A percentile compares a stretch with the other conserved stretches of the same genome.
Evolutionary conservation across 2,113 vertebrate genomes (phyloP).

Genomic region (Petroica traversi): DNA sequence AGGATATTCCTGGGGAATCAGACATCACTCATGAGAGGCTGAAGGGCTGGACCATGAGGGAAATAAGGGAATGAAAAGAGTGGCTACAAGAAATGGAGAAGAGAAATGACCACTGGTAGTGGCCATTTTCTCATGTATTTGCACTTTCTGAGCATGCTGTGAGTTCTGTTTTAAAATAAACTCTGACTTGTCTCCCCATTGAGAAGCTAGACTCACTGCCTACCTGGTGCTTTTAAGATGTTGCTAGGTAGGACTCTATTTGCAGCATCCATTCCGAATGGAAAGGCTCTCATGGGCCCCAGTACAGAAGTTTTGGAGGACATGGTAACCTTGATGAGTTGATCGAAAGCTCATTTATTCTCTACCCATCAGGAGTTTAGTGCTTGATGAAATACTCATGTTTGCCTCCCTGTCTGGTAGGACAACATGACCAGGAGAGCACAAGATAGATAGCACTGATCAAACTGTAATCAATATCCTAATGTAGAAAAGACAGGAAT

Average conservation of each 20-base stretch:
- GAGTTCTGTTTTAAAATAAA: background rate
- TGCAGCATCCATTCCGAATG: background rate
- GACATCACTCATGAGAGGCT: background rate
- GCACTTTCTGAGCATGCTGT: background rate
- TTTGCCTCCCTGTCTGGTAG: background rate
- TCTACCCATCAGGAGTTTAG: background rate
- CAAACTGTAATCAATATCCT: constrained; percentile 12
- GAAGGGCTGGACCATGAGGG: background rate
- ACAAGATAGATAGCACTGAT: background rate
- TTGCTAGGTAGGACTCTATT: background rate
- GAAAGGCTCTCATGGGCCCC: background rate
- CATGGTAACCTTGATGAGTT: background rate
- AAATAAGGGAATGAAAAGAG: background rate
- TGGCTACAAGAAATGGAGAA: background rate
- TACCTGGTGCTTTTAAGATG: background rate
- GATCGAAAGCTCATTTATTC: constrained; percentile 19
- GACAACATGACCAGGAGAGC: background rate
- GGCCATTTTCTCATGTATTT: background rate
- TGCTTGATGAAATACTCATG: background rate
- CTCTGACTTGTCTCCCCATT: background rate
- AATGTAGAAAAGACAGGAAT: background rate
- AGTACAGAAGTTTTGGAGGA: background rate
- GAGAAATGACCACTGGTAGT: background rate
- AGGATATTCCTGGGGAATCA: background rate
- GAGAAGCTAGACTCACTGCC: background rate